phyloP scores from a whole-genome alignment of 2,888 invertebrate genomes.

The Metellina segmentata region DNA sequence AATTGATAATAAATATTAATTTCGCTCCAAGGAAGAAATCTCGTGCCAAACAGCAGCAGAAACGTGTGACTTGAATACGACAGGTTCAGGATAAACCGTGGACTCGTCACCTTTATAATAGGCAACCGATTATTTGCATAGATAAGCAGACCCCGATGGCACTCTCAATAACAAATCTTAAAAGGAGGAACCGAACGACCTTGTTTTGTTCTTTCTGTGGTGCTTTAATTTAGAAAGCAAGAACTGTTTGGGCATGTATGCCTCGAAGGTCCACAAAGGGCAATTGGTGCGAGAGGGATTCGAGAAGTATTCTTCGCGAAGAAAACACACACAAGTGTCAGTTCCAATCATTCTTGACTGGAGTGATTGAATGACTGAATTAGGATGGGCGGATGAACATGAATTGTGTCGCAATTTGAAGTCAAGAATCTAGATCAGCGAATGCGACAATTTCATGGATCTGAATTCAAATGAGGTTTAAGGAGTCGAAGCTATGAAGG shows the following conservation, averaged over 20 bases:
- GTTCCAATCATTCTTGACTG: not conserved
- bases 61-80: constrained; percentile 42
- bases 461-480: not conserved
- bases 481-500: too few relatives aligned
- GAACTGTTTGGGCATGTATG: not conserved
- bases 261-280: too few relatives aligned
- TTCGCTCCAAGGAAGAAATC: constrained; percentile 20
- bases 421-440: not conserved
- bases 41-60: constrained; percentile 3
- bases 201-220: constrained; percentile 39
- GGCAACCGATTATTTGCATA: constrained; percentile 46
- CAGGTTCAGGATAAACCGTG: not conserved
- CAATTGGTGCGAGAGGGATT: too few relatives aligned
- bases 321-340: not conserved
- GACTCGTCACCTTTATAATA: constrained; percentile 27
- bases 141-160: constrained; percentile 28
- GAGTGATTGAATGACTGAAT: not conserved
- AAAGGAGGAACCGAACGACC: constrained; percentile 38
- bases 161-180: constrained; percentile 23
- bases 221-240: not conserved
- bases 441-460: not conserved
- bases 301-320: too few relatives aligned
- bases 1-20: constrained; percentile 56
- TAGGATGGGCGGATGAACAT: not conserved
- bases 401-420: not conserved